Evolutionary conservation across 2,888 invertebrate genomes (phyloP).

Genomic region (Synanthedon vespiformis): DNA sequence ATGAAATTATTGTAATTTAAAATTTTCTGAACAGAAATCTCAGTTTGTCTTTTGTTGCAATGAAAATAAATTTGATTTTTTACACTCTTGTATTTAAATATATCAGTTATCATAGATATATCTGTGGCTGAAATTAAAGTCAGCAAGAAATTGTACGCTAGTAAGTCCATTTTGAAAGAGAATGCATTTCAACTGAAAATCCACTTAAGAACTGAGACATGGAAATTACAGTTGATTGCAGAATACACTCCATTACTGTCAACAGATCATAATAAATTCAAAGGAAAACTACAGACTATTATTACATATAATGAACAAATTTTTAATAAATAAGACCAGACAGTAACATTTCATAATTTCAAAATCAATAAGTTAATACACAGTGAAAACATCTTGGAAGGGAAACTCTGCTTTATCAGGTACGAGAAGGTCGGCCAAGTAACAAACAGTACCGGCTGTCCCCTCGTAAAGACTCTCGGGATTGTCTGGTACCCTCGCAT

Average conservation of each 20-base stretch:
- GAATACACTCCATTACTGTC: constrained; percentile 31
- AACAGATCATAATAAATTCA: constrained; percentile 18
- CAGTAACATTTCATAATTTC: not conserved
- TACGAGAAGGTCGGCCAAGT: constrained; percentile 78
- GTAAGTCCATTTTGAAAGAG: constrained; percentile 12
- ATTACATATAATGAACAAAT: not conserved
- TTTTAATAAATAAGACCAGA: constrained; percentile 5
- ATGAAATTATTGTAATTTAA: constrained; percentile 22
- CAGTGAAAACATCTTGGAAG: constrained; percentile 79
- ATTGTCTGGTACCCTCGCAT: constrained; percentile 81
- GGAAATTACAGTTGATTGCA: constrained; percentile 22
- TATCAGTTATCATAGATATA: constrained; percentile 23
- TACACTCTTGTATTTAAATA: constrained; percentile 38
- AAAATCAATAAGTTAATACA: constrained; percentile 11
- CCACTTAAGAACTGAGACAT: constrained; percentile 15
- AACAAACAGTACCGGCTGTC: constrained; percentile 87
- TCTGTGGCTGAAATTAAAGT: constrained; percentile 12
- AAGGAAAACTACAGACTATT: constrained; percentile 5
- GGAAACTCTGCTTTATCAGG: constrained; percentile 85
- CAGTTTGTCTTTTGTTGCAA: constrained; percentile 21
- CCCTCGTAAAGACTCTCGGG: constrained; percentile 91
- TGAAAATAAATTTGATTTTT: constrained; percentile 28
- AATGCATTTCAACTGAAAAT: not conserved
- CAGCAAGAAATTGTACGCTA: constrained; percentile 7
- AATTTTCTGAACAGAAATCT: constrained; percentile 21